phyloP scores from a whole-genome alignment of 2,797 vertebrate species.

The Paguma larvata region DNA sequence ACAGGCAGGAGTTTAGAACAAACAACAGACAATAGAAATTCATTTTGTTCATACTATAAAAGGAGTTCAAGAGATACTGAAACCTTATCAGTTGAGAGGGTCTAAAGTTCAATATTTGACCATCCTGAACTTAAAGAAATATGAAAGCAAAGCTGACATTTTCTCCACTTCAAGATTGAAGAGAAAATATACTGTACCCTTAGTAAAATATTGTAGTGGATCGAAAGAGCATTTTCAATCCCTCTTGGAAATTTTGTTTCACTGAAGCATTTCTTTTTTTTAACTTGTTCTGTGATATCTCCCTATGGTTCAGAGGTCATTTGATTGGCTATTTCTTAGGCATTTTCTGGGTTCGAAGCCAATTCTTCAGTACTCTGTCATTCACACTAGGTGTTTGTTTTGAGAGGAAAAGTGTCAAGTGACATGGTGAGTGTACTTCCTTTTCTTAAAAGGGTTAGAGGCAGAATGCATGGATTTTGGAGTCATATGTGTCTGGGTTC shows the following conservation, averaged over 20 bases:
- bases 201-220: constrained; percentile 23
- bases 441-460: not conserved
- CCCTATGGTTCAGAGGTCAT: not conserved
- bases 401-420: not conserved
- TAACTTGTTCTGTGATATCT: not conserved
- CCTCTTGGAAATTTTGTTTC: not conserved
- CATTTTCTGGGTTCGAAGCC: constrained; percentile 38
- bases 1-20: constrained; percentile 84
- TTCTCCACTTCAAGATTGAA: constrained; percentile 73
- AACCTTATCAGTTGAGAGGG: constrained; percentile 61
- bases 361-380: not conserved
- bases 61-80: constrained; percentile 60
- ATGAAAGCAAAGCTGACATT: constrained; percentile 79
- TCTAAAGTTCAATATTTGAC: constrained; percentile 69
- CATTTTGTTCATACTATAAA: constrained; percentile 78
- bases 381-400: constrained; percentile 1
- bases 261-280: constrained; percentile 27
- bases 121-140: constrained; percentile 72
- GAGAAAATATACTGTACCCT: not conserved
- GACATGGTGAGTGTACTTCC: not conserved
- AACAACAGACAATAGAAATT: constrained; percentile 85
- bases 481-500: not conserved
- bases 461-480: not conserved
- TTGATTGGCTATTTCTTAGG: constrained; percentile 46
- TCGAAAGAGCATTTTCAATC: constrained; percentile 62